Conservation (phyloP, 1,140 invertebrate species). For the Popillia japonica region DNA sequence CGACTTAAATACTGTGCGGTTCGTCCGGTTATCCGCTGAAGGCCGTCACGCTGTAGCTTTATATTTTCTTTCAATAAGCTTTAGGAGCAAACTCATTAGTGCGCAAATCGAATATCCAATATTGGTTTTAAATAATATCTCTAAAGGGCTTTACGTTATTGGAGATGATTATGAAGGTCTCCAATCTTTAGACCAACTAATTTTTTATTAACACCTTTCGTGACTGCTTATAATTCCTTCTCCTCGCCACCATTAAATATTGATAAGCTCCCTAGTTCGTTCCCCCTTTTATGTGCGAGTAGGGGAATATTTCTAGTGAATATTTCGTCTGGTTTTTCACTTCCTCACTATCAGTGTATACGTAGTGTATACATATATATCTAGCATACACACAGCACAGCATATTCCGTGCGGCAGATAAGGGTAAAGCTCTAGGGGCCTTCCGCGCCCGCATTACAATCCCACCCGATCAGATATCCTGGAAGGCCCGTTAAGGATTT, state of each 20-base stretch:
- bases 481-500: constrained; percentile 22
- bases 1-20: background rate
- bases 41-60: too few relatives aligned
- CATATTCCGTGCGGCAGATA: background rate
- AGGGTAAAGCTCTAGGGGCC: constrained; percentile 13
- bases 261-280: background rate
- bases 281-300: background rate
- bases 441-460: background rate
- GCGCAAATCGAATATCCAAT: too few relatives aligned
- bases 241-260: background rate
- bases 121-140: too few relatives aligned
- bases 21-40: too few relatives aligned
- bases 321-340: background rate
- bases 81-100: too few relatives aligned
- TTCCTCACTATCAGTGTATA: background rate
- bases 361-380: background rate
- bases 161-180: too few relatives aligned
- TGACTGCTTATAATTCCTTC: too few relatives aligned
- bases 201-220: too few relatives aligned
- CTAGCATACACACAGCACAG: background rate
- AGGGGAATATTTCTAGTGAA: background rate
- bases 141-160: too few relatives aligned
- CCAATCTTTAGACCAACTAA: too few relatives aligned
- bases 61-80: too few relatives aligned
- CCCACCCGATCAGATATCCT: constrained; percentile 20